Evolutionary conservation across 2,797 vertebrate genomes (phyloP).

Genomic region (Eurystomus glaucurus): DNA sequence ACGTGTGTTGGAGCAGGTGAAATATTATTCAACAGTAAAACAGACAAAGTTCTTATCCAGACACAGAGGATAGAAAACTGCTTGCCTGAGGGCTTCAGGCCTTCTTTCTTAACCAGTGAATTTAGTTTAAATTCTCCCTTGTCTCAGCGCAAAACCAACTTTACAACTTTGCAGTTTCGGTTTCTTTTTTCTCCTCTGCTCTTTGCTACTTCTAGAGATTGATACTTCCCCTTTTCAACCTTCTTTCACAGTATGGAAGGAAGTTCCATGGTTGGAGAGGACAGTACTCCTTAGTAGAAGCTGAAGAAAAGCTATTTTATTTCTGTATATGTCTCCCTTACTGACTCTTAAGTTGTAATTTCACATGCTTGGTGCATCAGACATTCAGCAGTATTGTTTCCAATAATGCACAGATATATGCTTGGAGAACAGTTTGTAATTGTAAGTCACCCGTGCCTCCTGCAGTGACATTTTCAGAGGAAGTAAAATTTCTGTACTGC

Average conservation of each 20-base stretch:
- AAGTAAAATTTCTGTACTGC: conserved; percentile 4
- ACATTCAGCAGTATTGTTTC: neutral
- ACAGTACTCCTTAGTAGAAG: neutral
- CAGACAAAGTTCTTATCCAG: fast-evolving
- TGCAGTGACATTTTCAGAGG: conserved; percentile 22
- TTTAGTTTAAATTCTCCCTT: neutral
- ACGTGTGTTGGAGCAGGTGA: neutral
- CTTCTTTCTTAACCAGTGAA: neutral
- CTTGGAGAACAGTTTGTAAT: neutral
- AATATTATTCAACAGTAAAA: fast-evolving
- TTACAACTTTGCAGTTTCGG: neutral
- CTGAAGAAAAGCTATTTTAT: neutral
- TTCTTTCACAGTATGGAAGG: neutral
- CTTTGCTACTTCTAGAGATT: neutral
- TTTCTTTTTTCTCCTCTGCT: neutral
- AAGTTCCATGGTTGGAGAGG: neutral
- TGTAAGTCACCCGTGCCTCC: conserved; percentile 29
- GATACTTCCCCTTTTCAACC: neutral
- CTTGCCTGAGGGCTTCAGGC: neutral
- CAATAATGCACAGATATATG: conserved; percentile 19
- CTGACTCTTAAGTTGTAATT: conserved; percentile 11
- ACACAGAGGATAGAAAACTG: neutral
- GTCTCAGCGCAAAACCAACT: neutral
- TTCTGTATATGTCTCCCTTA: neutral
- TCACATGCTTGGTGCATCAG: neutral